Conservation (phyloP, 64 coral and sea anemone genomes). For the Montipora sp. region DNA sequence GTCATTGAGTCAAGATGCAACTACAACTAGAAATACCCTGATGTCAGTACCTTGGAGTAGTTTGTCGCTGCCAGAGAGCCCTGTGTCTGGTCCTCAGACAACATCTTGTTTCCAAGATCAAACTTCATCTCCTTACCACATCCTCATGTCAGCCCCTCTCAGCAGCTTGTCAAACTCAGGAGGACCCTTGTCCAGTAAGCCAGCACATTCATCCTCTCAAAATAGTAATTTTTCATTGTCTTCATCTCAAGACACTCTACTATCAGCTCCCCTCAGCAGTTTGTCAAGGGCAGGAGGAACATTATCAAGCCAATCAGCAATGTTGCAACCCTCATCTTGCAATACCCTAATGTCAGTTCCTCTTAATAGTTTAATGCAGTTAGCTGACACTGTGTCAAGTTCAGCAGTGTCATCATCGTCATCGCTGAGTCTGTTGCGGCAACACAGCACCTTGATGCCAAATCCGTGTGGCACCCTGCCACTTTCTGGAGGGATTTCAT, state of each 20-base stretch:
- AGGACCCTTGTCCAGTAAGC: background rate
- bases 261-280: background rate
- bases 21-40: background rate
- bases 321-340: background rate
- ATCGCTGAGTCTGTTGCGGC: background rate
- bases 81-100: background rate
- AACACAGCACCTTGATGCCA: background rate
- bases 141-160: constrained; percentile 29
- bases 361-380: constrained; percentile 43
- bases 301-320: background rate
- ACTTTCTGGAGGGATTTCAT: background rate
- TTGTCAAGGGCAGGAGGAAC: background rate
- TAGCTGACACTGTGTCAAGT: background rate
- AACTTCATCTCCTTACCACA: background rate
- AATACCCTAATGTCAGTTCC: constrained; percentile 29
- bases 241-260: background rate
- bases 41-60: background rate
- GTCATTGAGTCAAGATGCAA: background rate
- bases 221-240: background rate
- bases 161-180: constrained; percentile 1
- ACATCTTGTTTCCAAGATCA: background rate
- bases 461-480: constrained; percentile 30
- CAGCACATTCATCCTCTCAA: background rate
- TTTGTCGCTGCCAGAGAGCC: background rate
- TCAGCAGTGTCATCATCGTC: background rate